Conservation (phyloP, 2,888 invertebrate genomes). For the Sturmia bella region DNA sequence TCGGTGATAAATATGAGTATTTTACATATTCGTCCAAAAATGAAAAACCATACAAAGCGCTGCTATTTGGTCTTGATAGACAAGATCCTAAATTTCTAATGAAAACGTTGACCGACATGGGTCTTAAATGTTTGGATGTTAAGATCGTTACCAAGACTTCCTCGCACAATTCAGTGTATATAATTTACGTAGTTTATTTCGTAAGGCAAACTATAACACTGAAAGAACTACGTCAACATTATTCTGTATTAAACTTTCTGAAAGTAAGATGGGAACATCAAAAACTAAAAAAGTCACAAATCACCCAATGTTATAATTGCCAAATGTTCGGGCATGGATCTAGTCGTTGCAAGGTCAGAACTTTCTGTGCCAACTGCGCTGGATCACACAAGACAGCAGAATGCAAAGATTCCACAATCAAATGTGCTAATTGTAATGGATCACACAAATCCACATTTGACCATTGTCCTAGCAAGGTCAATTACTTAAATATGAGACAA, state of each 20-base stretch:
- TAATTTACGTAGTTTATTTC: too few species aligned
- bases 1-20: conserved; percentile 29
- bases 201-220: too few species aligned
- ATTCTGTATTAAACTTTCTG: neutral
- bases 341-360: conserved; percentile 30
- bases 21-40: conserved; percentile 22
- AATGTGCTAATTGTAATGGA: conserved; percentile 41
- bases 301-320: neutral
- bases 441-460: conserved; percentile 19
- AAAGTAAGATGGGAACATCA: neutral
- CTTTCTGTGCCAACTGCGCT: conserved; percentile 40
- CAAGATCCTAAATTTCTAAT: neutral
- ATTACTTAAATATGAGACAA: conserved; percentile 13
- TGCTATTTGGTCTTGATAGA: neutral
- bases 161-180: too few species aligned
- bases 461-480: conserved; percentile 5
- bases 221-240: too few species aligned
- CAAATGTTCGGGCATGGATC: conserved; percentile 15
- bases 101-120: neutral
- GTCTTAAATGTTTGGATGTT: conserved; percentile 6
- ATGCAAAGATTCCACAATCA: conserved; percentile 5
- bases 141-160: conserved; percentile 6
- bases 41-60: neutral
- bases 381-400: neutral
- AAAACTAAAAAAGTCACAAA: neutral